A percentile compares a stretch with the other conserved stretches of the same genome.
These are phyloP conservation scores for Drosophila sturtevanti DNA, from an alignment of 1,140 invertebrate genomes.

Conservation along the genomic window DNA sequence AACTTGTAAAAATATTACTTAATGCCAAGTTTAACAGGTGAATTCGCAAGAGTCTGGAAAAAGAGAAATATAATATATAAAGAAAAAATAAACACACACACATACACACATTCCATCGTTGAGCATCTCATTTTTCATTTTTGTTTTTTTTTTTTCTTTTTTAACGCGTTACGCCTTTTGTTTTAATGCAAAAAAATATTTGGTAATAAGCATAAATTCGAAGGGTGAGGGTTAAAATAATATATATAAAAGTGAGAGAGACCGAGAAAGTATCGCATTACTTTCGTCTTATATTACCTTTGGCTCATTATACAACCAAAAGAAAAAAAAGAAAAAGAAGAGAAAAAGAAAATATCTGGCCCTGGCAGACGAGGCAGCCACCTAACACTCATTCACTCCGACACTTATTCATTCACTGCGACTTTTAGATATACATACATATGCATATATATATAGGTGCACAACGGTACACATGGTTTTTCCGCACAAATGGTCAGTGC, in stretches of 20 bases:
- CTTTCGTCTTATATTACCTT: conserved; percentile 47
- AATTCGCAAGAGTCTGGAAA: background rate
- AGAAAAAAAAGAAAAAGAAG: conserved; percentile 7
- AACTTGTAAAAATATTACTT: background rate
- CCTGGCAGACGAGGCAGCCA: conserved; percentile 14
- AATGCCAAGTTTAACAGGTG: conserved; percentile 4
- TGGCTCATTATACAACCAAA: conserved; percentile 65
- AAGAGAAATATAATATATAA: background rate
- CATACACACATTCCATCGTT: conserved; percentile 20
- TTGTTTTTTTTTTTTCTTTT: conserved; percentile 25
- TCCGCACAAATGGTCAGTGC: conserved; percentile 46
- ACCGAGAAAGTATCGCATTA: conserved; percentile 69
- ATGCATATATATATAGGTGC: too few relatives aligned
- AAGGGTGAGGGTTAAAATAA: conserved; percentile 32
- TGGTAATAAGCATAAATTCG: conserved; percentile 74
- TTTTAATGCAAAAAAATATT: conserved; percentile 52
- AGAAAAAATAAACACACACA: too few relatives aligned
- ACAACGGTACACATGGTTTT: conserved; percentile 38
- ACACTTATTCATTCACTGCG: background rate
- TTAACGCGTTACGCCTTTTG: conserved; percentile 7
- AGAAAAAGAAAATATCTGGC: background rate
- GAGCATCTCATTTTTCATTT: conserved; percentile 16
- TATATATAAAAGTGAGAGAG: conserved; percentile 22
- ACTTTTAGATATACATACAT: too few relatives aligned
- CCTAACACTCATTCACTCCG: background rate